A percentile compares a stretch with the other conserved stretches of the same genome.
Evolutionary conservation across 53 echinoderm and acorn worm genomes (phyloP).

Genomic region (Temnopleurus reevesii): DNA sequence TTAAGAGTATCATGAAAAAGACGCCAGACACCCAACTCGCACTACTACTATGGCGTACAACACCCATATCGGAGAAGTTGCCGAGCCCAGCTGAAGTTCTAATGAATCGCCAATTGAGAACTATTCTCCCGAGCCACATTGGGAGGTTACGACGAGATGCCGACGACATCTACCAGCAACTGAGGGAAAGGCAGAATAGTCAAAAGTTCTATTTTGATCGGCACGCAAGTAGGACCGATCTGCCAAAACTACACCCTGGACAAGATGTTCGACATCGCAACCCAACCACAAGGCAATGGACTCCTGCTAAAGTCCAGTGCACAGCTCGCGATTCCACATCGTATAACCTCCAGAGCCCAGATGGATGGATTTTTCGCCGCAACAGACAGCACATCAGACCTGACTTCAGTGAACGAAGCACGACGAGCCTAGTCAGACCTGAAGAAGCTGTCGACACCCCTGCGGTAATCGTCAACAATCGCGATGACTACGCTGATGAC

Average conservation of each 20-base stretch:
- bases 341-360: neutral
- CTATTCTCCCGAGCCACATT: neutral
- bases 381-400: constrained; percentile 24
- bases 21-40: constrained; percentile 41
- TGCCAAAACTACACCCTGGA: neutral
- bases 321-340: neutral
- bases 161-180: neutral
- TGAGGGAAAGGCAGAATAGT: neutral
- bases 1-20: constrained; percentile 52
- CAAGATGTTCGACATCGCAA: neutral
- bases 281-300: neutral
- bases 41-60: constrained; percentile 37
- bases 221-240: neutral
- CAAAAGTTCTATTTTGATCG: constrained; percentile 1
- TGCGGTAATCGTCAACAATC: neutral
- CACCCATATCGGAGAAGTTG: constrained; percentile 25
- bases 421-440: neutral
- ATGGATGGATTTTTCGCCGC: neutral
- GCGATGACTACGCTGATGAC: neutral
- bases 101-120: constrained; percentile 14
- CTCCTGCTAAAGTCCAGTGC: neutral
- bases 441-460: neutral
- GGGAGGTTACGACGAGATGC: neutral
- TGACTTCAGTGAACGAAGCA: neutral
- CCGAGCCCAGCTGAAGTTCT: constrained; percentile 48